Conservation (phyloP, 2,888 invertebrate genomes). For the Podabrus alpinus region DNA sequence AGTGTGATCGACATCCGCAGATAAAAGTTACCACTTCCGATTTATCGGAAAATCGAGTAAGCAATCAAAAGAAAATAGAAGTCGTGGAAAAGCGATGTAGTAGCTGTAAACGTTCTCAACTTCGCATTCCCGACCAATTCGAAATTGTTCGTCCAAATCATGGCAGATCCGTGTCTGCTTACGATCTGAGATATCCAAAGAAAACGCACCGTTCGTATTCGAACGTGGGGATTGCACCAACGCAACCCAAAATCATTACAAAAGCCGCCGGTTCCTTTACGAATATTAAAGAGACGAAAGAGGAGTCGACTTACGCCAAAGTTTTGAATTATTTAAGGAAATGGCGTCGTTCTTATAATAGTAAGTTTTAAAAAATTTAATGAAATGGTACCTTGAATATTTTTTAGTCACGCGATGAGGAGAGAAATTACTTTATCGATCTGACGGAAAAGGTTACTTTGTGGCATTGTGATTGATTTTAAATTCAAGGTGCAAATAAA, state of each 20-base stretch:
- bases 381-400: not conserved
- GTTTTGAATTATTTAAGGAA: conserved; percentile 45
- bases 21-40: conserved; percentile 7
- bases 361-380: conserved; percentile 30
- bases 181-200: conserved; percentile 38
- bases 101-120: conserved; percentile 10
- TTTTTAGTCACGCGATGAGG: conserved; percentile 1
- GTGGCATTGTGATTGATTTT: not conserved
- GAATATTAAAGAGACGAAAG: conserved; percentile 25
- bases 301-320: conserved; percentile 36
- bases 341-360: conserved; percentile 42
- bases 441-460: not conserved
- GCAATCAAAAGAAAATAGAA: not conserved
- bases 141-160: conserved; percentile 33
- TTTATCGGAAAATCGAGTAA: not conserved
- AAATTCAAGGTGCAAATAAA: not conserved
- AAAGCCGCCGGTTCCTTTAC: conserved; percentile 22
- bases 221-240: conserved; percentile 32
- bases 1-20: conserved; percentile 5
- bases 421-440: conserved; percentile 5
- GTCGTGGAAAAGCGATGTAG: conserved; percentile 5
- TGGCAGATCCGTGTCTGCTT: conserved; percentile 45
- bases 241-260: conserved; percentile 28
- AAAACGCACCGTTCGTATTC: conserved; percentile 28
- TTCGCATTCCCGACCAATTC: conserved; percentile 22